Evolutionary conservation across 2,113 vertebrate genomes (phyloP), one percentile per base, ranked within the genome.

Genomic region (Sinocyclocheilus anshuiensis): DNA sequence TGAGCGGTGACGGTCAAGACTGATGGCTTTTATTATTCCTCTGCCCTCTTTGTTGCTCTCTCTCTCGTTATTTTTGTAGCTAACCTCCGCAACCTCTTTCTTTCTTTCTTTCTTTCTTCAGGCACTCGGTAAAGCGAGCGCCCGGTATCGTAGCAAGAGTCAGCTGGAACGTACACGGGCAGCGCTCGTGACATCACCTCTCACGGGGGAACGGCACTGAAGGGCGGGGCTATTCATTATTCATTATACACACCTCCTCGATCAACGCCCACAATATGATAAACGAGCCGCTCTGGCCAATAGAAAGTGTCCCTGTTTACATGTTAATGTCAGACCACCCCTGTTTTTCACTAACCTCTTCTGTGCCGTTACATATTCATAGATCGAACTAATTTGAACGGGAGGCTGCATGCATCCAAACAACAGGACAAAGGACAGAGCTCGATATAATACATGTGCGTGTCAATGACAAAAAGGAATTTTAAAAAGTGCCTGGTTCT

Each of bases 161-260:
- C 94, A 95, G 94, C 94, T 95, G 95, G 94, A 94, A 95, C 93
- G 92, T 94, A 94, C 95, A 95, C 95, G 94, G 93, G 94, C 93
- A 72, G 93, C 92, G 89, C 89, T 67, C 72, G 93, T 95, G 93
- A 95, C 94, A 91, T 95, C 94, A 95, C 87, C 88, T 88, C 92
- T 94, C 94, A 94, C 94, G 92, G 93, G 89, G 94, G 90, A 92
- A 89, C 87, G 91, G 90, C 88, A 86, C 89, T 89, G 50, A 89
- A 90, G 88, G 94, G 93, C 86, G 94, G 90, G 86, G 74, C 18
- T 88, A 65, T 57, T 94, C 10, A 89, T 90, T 92, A 91, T 92
- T 91, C 85, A 92, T 91, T 0, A 78, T 15, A 16, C 69, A 88
- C 63, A 82, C 84, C 86, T 85, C 74, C 76, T 67, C 6, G 20